Evolutionary conservation across 2,888 invertebrate species (phyloP).

Genomic region (Ethmia dodecea): DNA sequence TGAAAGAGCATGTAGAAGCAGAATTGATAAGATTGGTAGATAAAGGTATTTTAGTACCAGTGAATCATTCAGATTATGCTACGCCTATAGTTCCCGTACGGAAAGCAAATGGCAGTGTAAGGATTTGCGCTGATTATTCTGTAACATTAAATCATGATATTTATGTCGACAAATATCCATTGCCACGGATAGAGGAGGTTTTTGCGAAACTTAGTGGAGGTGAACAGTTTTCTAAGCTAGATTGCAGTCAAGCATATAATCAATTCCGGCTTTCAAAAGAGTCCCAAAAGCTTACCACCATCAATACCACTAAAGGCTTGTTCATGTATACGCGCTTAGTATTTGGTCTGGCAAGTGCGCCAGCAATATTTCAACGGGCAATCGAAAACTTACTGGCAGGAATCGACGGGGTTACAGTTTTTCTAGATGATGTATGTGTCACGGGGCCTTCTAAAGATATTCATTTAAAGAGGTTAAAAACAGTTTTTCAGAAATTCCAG

Average conservation of each 20-base stretch:
- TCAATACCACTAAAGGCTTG: slow-evolving; percentile 3
- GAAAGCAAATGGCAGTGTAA: slow-evolving; percentile 15
- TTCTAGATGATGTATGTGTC: slow-evolving; percentile 10
- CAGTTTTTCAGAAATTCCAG: slow-evolving; percentile 7
- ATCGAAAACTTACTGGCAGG: slow-evolving; percentile 5
- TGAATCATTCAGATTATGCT: slow-evolving; percentile 14
- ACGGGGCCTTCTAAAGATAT: slow-evolving; percentile 3
- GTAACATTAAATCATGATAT: slow-evolving; percentile 22
- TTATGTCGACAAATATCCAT: slow-evolving; percentile 19
- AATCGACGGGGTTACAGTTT: slow-evolving; percentile 2
- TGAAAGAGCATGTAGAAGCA: slow-evolving; percentile 19
- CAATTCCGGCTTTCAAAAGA: slow-evolving; percentile 1
- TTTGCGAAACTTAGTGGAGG: slow-evolving; percentile 6
- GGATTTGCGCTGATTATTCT: slow-evolving; percentile 22
- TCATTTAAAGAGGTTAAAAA: slow-evolving; percentile 5
- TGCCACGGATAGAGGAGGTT: slow-evolving; percentile 21
- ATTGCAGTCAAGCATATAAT: slow-evolving; percentile 4
- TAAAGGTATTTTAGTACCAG: slow-evolving; percentile 17
- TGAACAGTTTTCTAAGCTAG: slow-evolving; percentile 3
- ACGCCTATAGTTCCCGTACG: slow-evolving; percentile 15
- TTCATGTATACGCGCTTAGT: slow-evolving; percentile 5
- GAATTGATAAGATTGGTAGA: slow-evolving; percentile 17
- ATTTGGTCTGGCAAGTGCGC: slow-evolving; percentile 2
- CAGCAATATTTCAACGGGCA: slow-evolving; percentile 4
- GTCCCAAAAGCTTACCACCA: slow-evolving; percentile 4